Base-by-base conservation (phyloP, 2,797 vertebrate genomes). In the Gambelia wislizenii region DNA sequence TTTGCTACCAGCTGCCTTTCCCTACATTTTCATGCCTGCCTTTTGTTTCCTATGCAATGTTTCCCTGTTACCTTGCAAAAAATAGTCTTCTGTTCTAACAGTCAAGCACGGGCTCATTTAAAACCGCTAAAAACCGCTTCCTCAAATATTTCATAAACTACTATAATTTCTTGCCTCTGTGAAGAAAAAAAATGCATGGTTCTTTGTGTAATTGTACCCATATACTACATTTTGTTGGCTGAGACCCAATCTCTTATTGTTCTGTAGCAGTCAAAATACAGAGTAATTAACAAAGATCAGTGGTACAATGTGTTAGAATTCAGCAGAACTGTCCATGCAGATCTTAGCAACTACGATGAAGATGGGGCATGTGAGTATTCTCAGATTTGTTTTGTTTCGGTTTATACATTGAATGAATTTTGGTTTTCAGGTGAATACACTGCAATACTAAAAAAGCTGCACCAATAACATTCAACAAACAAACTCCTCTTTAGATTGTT, bases 261-360 rank as follows among this genome's bases (percentile, higher is more conserved):
- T 93, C 87, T 42, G 13, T 92, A 99, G 99, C 98, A 99, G 96
- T 99, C 98, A 8, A 99, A 99, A 94, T 99, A 99, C 92, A 99
- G 98, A 94, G 98, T 99, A 86, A 98, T 99, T 98, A 99, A 99
- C 96, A 99, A 99, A 97, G 99, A 99, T 97, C 98, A 99, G 96
- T 99, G 98, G 99, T 99, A 98, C 97, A 99, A 99, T 9, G 98
- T 99, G 84, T 97, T 99, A 97, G 98, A 99, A 97, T 99, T 99
- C 96, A 99, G 98, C 97, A 97, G 98, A 94, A 99, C 98, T 92
- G 98, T 99, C 91, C 98, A 98, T 94, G 95, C 98, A 49, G 98
- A 99, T 96, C 98, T 99, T 97, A 98, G 98, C 96, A 99, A 99
- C 97, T 99, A 99, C 30, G 99, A 99, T 92, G 98, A 99, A 98